Evolutionary conservation across 2,113 vertebrate genomes (phyloP), one percentile per base, ranked within the genome.

Genomic region (Ibidorhyncha struthersii): DNA sequence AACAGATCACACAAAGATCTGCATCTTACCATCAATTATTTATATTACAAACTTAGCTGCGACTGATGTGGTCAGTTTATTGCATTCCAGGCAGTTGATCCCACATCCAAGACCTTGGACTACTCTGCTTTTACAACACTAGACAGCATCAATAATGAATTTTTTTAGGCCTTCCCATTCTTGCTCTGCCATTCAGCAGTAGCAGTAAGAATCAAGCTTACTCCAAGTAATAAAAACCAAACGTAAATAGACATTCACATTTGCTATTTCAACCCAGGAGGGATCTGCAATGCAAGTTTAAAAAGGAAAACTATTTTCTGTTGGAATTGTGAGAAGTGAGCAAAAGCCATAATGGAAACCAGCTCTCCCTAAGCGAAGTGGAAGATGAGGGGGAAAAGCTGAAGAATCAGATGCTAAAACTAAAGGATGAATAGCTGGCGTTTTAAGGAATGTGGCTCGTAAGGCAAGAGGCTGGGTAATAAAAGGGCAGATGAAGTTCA

Each of bases 301-400:
- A 93, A 94, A 63, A 72, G 47, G 38, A 73, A 74, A 96, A 81
- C 41, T 71, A 16, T 67, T 94, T 94, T 81, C 80, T 84, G 23
- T 30, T 84, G 71, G 52, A 94, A 72, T 43, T 4, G 14, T 67
- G 90, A 87, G 66, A 90, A 92, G 45, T 22, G 26, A 95, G 82
- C 66, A 76, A 90, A 82, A 95, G 66, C 79, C 52, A 36, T 85
- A 72, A 93, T 36, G 32, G 70, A 88, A 93, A 50, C 27, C n/a
- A 69, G 92, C 17, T 85, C 70, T 85, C 85, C 85, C 67, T 3
- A 32, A 58, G 78, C 0, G 0, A 79, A 65, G 27, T 3, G 5
- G 73, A 71, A 79, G 47, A 84, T 14, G 38, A 82, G 12, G 12
- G 11, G 12, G 5, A 40, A 43, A 83, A 85, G 49, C 22, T 69